phyloP scores from a whole-genome alignment of 1,140 invertebrate genomes.

The Leptinotarsa defecta region DNA sequence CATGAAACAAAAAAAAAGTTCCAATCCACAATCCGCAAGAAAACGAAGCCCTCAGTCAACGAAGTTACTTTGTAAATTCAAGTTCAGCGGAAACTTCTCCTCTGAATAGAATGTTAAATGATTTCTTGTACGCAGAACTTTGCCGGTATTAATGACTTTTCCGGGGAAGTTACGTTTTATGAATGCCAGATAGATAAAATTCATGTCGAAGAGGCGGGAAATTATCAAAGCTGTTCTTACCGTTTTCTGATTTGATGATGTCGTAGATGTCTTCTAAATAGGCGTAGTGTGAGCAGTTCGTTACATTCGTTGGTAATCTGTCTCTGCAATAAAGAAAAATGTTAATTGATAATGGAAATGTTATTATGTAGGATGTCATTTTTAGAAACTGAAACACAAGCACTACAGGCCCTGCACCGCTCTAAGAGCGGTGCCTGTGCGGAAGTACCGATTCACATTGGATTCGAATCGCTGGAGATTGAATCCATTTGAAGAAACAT shows the following conservation, averaged over 20 bases:
- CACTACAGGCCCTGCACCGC: too few species aligned
- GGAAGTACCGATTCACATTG: too few species aligned
- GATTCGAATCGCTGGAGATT: too few species aligned
- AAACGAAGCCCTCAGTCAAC: background rate
- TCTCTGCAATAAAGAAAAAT: slow-evolving; percentile 50
- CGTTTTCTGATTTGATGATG: slow-evolving; percentile 47
- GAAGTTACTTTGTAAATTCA: background rate
- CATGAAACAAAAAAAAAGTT: too few species aligned
- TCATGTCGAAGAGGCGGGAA: background rate
- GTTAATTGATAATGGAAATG: too few species aligned
- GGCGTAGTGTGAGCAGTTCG: slow-evolving; percentile 54
- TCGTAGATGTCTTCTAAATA: slow-evolving; percentile 58
- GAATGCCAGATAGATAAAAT: background rate
- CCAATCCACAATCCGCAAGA: background rate
- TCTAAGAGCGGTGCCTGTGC: too few species aligned
- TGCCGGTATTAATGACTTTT: background rate
- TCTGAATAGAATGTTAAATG: background rate
- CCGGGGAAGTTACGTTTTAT: background rate
- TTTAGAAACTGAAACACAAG: too few species aligned
- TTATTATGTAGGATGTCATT: too few species aligned
- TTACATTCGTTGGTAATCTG: slow-evolving; percentile 53
- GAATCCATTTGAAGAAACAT: too few species aligned
- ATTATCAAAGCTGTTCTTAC: slow-evolving; percentile 34
- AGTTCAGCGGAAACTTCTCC: background rate
- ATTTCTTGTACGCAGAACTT: slow-evolving; percentile 13